These are phyloP conservation scores for Onychomys arenicola DNA, from an alignment of 2,797 vertebrate genomes.

Conservation along the genomic window DNA sequence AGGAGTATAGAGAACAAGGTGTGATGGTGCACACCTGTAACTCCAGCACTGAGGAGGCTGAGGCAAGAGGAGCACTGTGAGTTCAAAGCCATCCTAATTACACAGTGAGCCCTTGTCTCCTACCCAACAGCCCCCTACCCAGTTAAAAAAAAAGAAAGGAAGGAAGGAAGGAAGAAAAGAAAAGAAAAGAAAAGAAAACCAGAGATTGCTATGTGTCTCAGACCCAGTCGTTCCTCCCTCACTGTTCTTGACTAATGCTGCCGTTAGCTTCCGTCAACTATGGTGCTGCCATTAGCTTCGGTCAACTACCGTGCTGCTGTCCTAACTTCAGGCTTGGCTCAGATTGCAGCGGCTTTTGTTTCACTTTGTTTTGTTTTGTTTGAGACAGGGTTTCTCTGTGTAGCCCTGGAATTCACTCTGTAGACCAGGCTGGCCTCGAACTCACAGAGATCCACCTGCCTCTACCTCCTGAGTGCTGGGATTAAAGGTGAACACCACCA, in stretches of 20 bases:
- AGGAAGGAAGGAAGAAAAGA: background rate
- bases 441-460: too few relatives aligned
- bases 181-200: too few relatives aligned
- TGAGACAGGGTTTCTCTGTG: too few relatives aligned
- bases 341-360: background rate
- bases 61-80: background rate
- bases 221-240: background rate
- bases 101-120: background rate
- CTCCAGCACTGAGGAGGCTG: background rate
- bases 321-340: background rate
- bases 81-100: background rate
- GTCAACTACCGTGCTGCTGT: too few relatives aligned
- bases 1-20: background rate
- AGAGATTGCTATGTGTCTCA: background rate
- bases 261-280: too few relatives aligned
- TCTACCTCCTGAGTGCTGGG: too few relatives aligned
- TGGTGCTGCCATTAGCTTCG: too few relatives aligned
- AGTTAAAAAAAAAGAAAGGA: background rate
- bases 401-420: too few relatives aligned
- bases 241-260: background rate
- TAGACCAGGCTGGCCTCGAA: too few relatives aligned
- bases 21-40: background rate
- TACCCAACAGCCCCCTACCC: background rate
- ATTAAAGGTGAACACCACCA: too few relatives aligned
- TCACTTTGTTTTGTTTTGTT: too few relatives aligned